A percentile compares a stretch with the other conserved stretches of the same genome.
Conservation (phyloP, 2,888 invertebrate genomes). For the Acronicta alni region DNA sequence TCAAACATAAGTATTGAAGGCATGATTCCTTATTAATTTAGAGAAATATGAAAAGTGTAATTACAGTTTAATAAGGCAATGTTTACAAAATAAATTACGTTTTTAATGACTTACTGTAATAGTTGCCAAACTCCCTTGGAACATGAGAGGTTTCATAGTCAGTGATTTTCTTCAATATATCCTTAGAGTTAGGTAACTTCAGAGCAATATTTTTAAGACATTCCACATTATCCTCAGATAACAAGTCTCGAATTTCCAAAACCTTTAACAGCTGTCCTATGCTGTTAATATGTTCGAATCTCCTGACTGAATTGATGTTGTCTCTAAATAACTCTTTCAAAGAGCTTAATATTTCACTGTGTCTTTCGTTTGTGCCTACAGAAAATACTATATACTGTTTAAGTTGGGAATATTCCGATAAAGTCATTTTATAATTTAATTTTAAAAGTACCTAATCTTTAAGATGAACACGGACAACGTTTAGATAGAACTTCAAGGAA, state of each 20-base stretch:
- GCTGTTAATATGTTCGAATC: conserved; percentile 74
- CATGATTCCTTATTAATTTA: too few species aligned
- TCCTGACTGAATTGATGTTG: conserved; percentile 79
- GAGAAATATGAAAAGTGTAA: too few species aligned
- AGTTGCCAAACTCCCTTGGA: conserved; percentile 61
- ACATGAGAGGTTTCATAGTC: conserved; percentile 69
- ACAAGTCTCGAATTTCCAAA: conserved; percentile 76
- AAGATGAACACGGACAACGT: not conserved
- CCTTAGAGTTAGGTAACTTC: conserved; percentile 63
- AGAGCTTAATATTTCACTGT: conserved; percentile 66
- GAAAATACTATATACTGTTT: conserved; percentile 70
- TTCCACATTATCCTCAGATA: conserved; percentile 76
- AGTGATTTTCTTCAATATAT: conserved; percentile 65
- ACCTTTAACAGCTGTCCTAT: conserved; percentile 74
- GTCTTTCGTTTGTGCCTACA: conserved; percentile 68
- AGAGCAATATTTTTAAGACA: conserved; percentile 75
- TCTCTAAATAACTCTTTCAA: conserved; percentile 76
- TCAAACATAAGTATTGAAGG: too few species aligned
- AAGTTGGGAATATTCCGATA: conserved; percentile 72
- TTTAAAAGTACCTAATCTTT: not conserved
- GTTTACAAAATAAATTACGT: too few species aligned
- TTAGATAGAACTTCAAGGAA: too few species aligned
- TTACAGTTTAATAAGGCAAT: too few species aligned
- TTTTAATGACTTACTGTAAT: conserved; percentile 68
- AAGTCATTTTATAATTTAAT: conserved; percentile 65